Evolutionary conservation across 2,113 vertebrate species (phyloP).

Genomic region (Anarhynchus alexandrinus): DNA sequence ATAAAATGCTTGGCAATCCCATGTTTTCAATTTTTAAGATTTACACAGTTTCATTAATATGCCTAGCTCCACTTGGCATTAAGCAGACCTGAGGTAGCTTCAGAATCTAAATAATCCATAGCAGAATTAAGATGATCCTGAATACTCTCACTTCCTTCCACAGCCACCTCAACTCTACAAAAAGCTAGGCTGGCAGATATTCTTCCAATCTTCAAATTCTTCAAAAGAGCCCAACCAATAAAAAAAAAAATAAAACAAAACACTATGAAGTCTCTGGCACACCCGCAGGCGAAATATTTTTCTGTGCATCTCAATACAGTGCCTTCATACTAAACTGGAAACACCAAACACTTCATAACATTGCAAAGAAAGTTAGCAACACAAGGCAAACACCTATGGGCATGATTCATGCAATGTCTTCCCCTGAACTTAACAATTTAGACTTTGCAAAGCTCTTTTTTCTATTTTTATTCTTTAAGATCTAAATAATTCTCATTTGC

Average conservation of each 20-base stretch:
- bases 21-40: not conserved
- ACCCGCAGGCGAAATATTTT: not conserved
- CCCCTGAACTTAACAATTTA: not conserved
- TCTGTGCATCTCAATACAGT: not conserved
- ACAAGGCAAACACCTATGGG: not conserved
- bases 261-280: not conserved
- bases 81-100: not conserved
- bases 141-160: not conserved
- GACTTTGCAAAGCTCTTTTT: not conserved
- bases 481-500: not conserved
- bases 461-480: not conserved
- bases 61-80: not conserved
- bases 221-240: not conserved
- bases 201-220: not conserved
- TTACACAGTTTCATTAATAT: not conserved
- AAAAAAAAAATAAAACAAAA: too few relatives aligned
- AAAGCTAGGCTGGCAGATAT: not conserved
- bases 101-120: not conserved
- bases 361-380: not conserved
- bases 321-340: not conserved
- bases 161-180: not conserved
- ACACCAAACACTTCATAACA: not conserved
- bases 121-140: not conserved
- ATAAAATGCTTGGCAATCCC: not conserved
- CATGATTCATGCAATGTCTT: not conserved